Percentiles rank a stretch among this genome's conserved stretches.
These are phyloP conservation scores for Aplocera efformata DNA, from an alignment of 2,888 invertebrate species.

Conservation along the genomic window DNA sequence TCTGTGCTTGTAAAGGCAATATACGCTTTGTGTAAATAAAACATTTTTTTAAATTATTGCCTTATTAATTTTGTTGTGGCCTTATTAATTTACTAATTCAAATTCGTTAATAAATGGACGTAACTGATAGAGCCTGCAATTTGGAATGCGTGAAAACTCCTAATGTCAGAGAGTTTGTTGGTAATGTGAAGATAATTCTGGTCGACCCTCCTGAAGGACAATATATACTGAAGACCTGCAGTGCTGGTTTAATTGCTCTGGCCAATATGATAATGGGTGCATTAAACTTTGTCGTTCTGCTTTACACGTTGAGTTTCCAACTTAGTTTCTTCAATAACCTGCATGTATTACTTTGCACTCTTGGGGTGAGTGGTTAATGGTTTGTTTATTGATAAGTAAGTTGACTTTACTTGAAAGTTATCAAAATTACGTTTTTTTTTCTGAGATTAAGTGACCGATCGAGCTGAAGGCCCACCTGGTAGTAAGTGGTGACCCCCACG, in stretches of 20 bases:
- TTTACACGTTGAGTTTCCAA: slow-evolving; percentile 37
- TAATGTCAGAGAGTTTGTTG: slow-evolving; percentile 43
- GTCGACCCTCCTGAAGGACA: slow-evolving; percentile 40
- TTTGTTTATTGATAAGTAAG: too few species aligned
- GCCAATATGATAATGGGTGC: slow-evolving; percentile 45
- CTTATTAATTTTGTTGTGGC: not conserved
- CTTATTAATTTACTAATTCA: not conserved
- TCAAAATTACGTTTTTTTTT: too few species aligned
- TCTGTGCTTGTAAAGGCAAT: too few species aligned
- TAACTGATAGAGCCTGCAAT: slow-evolving; percentile 34
- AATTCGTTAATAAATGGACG: not conserved
- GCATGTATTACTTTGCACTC: slow-evolving; percentile 48
- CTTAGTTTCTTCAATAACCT: slow-evolving; percentile 28
- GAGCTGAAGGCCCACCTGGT: too few species aligned
- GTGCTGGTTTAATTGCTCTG: slow-evolving; percentile 38
- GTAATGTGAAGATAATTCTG: slow-evolving; percentile 57
- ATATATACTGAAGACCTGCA: slow-evolving; percentile 33
- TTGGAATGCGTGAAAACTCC: slow-evolving; percentile 41
- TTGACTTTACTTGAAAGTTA: too few species aligned
- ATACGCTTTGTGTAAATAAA: too few species aligned
- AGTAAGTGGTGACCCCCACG: too few species aligned
- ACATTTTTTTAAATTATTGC: too few species aligned
- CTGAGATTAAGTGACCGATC: too few species aligned
- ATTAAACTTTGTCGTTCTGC: slow-evolving; percentile 35
- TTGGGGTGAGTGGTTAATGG: slow-evolving; percentile 45